Percentiles rank a stretch among this genome's conserved stretches.
Evolutionary conservation across 2,113 vertebrate species (phyloP).

Genomic region (Pelecanoides urinatrix): DNA sequence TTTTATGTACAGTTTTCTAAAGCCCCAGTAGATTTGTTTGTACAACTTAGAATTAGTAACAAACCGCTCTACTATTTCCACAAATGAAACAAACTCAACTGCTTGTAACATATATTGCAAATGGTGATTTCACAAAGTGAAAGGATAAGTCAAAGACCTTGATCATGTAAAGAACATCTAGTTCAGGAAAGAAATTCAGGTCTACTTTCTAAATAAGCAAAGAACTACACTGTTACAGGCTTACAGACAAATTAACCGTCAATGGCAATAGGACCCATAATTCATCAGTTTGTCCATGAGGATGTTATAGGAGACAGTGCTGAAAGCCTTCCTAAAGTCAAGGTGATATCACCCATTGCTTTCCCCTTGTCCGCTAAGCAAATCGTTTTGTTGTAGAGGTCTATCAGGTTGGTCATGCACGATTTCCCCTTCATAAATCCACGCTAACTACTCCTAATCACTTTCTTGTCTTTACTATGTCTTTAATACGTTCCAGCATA

Average conservation of each 20-base stretch:
- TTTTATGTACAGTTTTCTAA: neutral
- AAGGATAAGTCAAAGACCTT: neutral
- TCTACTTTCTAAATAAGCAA: neutral
- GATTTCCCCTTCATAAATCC: neutral
- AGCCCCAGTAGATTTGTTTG: neutral
- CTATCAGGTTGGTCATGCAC: neutral
- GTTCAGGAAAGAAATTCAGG: neutral
- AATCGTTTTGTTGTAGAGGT: neutral
- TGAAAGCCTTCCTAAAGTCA: neutral
- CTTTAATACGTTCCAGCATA: neutral
- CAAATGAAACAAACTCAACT: neutral
- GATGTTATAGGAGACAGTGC: neutral
- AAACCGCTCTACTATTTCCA: neutral
- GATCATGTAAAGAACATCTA: neutral
- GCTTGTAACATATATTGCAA: neutral
- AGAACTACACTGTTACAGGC: neutral
- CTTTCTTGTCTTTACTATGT: neutral
- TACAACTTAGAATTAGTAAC: rapidly evolving
- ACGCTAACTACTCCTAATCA: neutral
- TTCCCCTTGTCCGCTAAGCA: neutral
- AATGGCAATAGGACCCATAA: neutral
- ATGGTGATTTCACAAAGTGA: neutral
- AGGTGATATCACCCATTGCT: neutral
- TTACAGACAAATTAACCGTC: neutral
- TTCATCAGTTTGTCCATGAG: neutral